These are phyloP conservation scores for Spilogale gracilis DNA, from an alignment of 2,113 vertebrate genomes.

Conservation along the genomic window DNA sequence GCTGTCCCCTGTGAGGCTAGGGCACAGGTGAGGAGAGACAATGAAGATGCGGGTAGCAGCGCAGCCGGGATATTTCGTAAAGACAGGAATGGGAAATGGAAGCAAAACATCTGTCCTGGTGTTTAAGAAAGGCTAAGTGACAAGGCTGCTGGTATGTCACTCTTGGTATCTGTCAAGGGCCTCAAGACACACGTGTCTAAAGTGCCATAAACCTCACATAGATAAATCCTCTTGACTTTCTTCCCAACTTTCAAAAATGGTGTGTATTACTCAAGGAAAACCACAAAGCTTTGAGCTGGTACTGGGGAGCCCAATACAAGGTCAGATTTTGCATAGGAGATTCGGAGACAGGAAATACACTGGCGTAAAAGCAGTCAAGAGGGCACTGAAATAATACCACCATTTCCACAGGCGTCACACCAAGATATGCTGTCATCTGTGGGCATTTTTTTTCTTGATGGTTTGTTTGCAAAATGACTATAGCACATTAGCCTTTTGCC, in stretches of 20 bases:
- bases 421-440: slow-evolving; percentile 48
- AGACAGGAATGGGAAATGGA: slow-evolving; percentile 46
- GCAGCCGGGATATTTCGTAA: slow-evolving; percentile 71
- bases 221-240: slow-evolving; percentile 54
- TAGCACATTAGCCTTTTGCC: not conserved
- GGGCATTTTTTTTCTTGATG: not conserved
- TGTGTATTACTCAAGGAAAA: slow-evolving; percentile 68
- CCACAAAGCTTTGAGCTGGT: slow-evolving; percentile 64
- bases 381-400: slow-evolving; percentile 22
- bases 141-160: not conserved
- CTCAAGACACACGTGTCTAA: slow-evolving; percentile 2
- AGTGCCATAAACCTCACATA: slow-evolving; percentile 47
- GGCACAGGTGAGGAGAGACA: slow-evolving; percentile 68
- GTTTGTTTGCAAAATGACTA: slow-evolving; percentile 39
- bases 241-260: slow-evolving; percentile 55
- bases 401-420: slow-evolving; percentile 27
- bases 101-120: slow-evolving; percentile 63
- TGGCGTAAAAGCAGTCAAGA: slow-evolving; percentile 23
- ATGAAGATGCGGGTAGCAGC: slow-evolving; percentile 60
- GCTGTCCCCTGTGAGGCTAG: slow-evolving; percentile 75
- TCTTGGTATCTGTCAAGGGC: not conserved
- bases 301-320: slow-evolving; percentile 59
- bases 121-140: slow-evolving; percentile 59
- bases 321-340: slow-evolving; percentile 79
- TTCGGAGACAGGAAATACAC: slow-evolving; percentile 72